Percentiles rank a stretch among this genome's conserved stretches.
Evolutionary conservation across 2,113 vertebrate species (phyloP).

Genomic region (Corynorhinus townsendii): DNA sequence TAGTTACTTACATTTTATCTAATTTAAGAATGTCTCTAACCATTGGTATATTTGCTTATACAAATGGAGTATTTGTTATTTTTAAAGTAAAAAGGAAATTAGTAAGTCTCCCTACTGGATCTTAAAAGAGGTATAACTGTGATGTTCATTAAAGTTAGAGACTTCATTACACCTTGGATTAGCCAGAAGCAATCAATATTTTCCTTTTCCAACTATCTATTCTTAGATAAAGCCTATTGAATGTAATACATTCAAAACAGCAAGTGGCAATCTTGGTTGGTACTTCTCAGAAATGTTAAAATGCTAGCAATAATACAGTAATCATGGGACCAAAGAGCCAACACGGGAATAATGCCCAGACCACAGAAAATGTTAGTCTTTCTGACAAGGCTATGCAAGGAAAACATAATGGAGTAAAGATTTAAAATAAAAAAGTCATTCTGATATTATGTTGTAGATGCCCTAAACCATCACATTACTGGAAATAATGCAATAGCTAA

Average conservation of each 20-base stretch:
- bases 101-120: neutral
- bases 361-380: slow-evolving; percentile 37
- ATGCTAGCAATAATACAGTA: slow-evolving; percentile 44
- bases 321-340: slow-evolving; percentile 16
- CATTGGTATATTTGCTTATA: neutral
- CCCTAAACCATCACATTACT: slow-evolving; percentile 37
- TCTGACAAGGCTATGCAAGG: slow-evolving; percentile 33
- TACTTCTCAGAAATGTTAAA: slow-evolving; percentile 62
- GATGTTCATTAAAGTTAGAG: neutral
- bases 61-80: neutral
- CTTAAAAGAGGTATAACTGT: neutral
- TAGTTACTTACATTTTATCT: neutral
- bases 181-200: neutral
- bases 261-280: slow-evolving; percentile 40
- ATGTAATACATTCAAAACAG: slow-evolving; percentile 26
- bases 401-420: slow-evolving; percentile 39
- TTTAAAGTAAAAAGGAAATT: slow-evolving; percentile 16
- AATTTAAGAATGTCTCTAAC: slow-evolving; percentile 11
- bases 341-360: slow-evolving; percentile 48
- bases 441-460: slow-evolving; percentile 43
- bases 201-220: slow-evolving; percentile 39
- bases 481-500: slow-evolving; percentile 37
- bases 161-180: neutral
- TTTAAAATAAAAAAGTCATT: slow-evolving; percentile 50
- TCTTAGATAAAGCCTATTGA: slow-evolving; percentile 22